A percentile compares a stretch with the other conserved stretches of the same genome.
These are phyloP conservation scores for Lysandra coridon DNA, from an alignment of 2,888 invertebrate genomes.

Conservation along the genomic window DNA sequence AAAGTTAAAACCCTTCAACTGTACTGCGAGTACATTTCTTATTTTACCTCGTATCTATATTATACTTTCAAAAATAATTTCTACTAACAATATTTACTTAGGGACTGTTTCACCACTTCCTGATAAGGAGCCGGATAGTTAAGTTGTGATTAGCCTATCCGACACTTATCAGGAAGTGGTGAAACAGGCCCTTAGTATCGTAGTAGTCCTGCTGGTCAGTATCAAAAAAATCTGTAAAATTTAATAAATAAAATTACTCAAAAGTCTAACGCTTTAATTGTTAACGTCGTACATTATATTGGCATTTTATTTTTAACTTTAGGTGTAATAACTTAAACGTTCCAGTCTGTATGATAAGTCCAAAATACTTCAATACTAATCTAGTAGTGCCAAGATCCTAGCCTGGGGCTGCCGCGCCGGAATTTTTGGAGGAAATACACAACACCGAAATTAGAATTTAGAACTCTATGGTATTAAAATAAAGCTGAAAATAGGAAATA, in stretches of 20 bases:
- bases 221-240: neutral
- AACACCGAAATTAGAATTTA: neutral
- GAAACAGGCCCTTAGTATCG: neutral
- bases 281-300: constrained; percentile 72
- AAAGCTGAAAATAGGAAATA: too few species aligned
- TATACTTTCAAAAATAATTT: neutral
- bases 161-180: too few species aligned
- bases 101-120: too few species aligned
- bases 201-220: constrained; percentile 7
- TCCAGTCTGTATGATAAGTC: constrained; percentile 56
- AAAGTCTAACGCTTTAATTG: constrained; percentile 48
- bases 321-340: constrained; percentile 53
- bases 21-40: neutral
- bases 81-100: neutral
- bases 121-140: too few species aligned
- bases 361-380: constrained; percentile 50
- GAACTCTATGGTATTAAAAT: too few species aligned
- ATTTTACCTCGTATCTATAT: neutral
- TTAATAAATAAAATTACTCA: constrained; percentile 42
- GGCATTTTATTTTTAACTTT: constrained; percentile 63
- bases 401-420: neutral
- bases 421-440: neutral
- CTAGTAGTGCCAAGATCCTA: constrained; percentile 61
- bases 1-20: neutral
- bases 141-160: too few species aligned